Evolutionary conservation across 2,113 vertebrate species (phyloP), one percentile per base, ranked within the genome.

Genomic region (Embiotoca jacksoni): DNA sequence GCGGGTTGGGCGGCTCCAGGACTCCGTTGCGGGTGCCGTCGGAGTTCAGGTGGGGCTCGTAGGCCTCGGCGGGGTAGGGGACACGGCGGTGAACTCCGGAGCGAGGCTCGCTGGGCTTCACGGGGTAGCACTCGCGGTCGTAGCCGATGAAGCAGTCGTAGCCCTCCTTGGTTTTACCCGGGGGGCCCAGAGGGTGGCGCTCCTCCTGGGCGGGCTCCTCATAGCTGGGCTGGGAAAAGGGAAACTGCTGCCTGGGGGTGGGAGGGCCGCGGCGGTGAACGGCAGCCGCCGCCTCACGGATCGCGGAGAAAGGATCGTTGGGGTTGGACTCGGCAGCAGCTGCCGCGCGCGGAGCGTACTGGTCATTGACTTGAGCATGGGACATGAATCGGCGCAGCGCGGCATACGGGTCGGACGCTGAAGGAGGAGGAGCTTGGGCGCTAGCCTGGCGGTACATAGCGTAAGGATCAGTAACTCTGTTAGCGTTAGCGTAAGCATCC

Each of bases 111-210:
- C 6, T 56, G 5, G 87, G 78, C 50, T 78, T 91, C 49, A 94
- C 52, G 0, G 95, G 94, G 80, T 32, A 90, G 79, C 95, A 96
- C 16, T 96, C 94, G 0, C 82, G 88, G 39, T 96, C 95, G 9
- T 96, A 95, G 41, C 94, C 92, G 0, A 95, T 93, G 76, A 85
- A 95, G 86, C 95, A 96, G 54, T 95, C 92, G 5, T 95, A 93
- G 61, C 95, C 95, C 52, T 96, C 95, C 70, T 95, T 95, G 72
- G 95, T 96, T 88, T 95, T 95, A 9, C 95, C 95, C 0, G 93
- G 91, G 14, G 93, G 93, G 2, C 94, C 93, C 54, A 94, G 90
- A 46, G 92, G 90, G 61, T 93, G 88, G 56, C 32, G 88, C 50
- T 90, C 79, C n/a, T 94, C 90, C 44, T 74, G 72, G 14, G 85